A percentile compares a stretch with the other conserved stretches of the same genome.
These are phyloP conservation scores for Autographa pulchrina DNA, from an alignment of 2,888 invertebrate species.

Conservation along the genomic window DNA sequence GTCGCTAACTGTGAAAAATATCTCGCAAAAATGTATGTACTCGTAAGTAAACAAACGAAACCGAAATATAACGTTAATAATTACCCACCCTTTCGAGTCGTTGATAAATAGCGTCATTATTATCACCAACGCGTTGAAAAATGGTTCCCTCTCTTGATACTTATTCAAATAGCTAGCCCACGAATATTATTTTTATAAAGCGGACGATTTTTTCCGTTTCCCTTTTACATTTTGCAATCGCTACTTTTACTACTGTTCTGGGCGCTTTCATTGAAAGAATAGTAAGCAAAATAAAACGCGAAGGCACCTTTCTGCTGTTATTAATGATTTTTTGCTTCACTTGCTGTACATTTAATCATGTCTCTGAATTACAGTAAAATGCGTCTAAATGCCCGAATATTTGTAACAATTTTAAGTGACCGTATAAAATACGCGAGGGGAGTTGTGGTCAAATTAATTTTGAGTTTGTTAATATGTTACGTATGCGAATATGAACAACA, in stretches of 20 bases:
- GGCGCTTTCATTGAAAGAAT: slow-evolving; percentile 53
- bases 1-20: slow-evolving; percentile 81
- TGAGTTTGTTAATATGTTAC: slow-evolving; percentile 50
- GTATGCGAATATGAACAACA: slow-evolving; percentile 37
- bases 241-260: slow-evolving; percentile 48
- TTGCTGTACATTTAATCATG: slow-evolving; percentile 2
- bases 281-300: slow-evolving; percentile 39
- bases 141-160: slow-evolving; percentile 82
- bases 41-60: slow-evolving; percentile 82
- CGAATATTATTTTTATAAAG: slow-evolving; percentile 77
- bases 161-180: slow-evolving; percentile 83
- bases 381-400: slow-evolving; percentile 10
- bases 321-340: slow-evolving; percentile 18
- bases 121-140: slow-evolving; percentile 85
- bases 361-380: neutral
- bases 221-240: slow-evolving; percentile 62
- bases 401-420: slow-evolving; percentile 20
- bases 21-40: slow-evolving; percentile 74
- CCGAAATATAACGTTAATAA: slow-evolving; percentile 86
- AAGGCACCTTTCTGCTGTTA: slow-evolving; percentile 16
- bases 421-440: slow-evolving; percentile 33
- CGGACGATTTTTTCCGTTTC: slow-evolving; percentile 68
- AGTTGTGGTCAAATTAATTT: slow-evolving; percentile 56
- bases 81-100: slow-evolving; percentile 86
- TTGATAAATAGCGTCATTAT: slow-evolving; percentile 89